Evolutionary conservation across 1,140 invertebrate genomes (phyloP), one percentile per base, ranked within the genome.

Genomic region (Hylyphantes graminicola): DNA sequence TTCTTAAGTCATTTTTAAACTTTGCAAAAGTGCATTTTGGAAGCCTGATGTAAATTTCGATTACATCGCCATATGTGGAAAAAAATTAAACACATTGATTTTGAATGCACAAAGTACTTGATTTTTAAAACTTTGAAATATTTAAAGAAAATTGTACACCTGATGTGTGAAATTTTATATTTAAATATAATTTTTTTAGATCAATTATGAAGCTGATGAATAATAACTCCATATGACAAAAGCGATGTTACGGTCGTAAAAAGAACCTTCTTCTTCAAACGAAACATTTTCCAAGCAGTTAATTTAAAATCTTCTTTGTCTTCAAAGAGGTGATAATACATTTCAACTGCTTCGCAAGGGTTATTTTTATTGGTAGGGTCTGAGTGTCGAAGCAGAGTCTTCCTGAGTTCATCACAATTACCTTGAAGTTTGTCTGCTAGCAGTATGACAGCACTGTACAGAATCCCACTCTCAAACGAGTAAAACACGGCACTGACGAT

Each of bases 281-380:
- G 67, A 51, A 81, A 61, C 79, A 81, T 73, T 54, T 81, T 81
- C 79, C 79, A 81, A 2, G 68, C 79, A 2, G 79, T 73, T 50
- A 81, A n/a, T 64, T 81, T 81, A 3, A 81, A 73, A 51, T 81
- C 79, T 73, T 72, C 79, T 53, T 81, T 81, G 21, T 81, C 79
- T 55, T 81, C 79, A 51, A 81, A 81, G 7, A 81, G 65, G 7
- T 81, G 65, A 11, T 67, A 73, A 19, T 55, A 81, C 48, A 73
- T 81, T 61, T 81, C 67, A 6, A 73, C 57, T 11, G 55, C 64
- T 64, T 73, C 73, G 67, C 79, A 81, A 12, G 68, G 21, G 50
- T 80, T 55, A 12, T 15, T 80, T 19, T 35, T 50, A 8, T 21
- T 54, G 0, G 19, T 15, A 15, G 4, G 5, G 10, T 73, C 79